Percentiles rank a stretch among this genome's conserved stretches.
phyloP scores from a whole-genome alignment of 1,140 invertebrate species.

The Grapholita molesta region DNA sequence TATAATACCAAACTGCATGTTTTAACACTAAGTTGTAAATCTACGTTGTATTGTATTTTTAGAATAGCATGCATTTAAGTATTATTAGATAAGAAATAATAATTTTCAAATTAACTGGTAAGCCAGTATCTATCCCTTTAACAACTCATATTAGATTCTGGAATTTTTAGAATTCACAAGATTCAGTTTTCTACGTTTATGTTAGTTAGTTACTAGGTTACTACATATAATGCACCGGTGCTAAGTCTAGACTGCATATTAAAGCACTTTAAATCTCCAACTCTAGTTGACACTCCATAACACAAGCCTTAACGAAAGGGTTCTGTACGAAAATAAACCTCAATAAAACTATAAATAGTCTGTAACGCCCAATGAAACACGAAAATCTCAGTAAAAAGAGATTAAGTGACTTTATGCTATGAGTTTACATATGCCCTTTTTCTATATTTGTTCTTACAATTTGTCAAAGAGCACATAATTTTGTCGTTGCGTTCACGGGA shows the following conservation, averaged over 20 bases:
- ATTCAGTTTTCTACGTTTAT: no score
- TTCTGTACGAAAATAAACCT: neutral
- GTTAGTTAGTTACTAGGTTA: no score
- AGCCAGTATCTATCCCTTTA: no score
- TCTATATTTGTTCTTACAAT: slow-evolving; percentile 31
- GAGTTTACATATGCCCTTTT: neutral
- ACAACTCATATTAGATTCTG: no score
- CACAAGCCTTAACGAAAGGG: neutral
- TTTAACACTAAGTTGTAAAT: no score
- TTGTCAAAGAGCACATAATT: slow-evolving; percentile 48
- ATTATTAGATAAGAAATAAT: no score
- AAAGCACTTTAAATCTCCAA: neutral
- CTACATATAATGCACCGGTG: neutral
- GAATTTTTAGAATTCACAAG: no score
- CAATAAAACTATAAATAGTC: slow-evolving; percentile 3
- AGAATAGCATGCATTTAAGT: no score
- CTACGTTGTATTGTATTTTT: no score
- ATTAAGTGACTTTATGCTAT: neutral
- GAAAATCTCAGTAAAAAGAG: neutral
- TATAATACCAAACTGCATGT: no score
- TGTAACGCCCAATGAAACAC: neutral
- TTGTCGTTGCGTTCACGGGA: slow-evolving; percentile 36
- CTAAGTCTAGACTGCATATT: neutral
- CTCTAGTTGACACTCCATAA: neutral
- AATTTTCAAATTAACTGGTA: no score